Evolutionary conservation across 2,888 invertebrate genomes (phyloP).

Genomic region (Mythimna pallens): DNA sequence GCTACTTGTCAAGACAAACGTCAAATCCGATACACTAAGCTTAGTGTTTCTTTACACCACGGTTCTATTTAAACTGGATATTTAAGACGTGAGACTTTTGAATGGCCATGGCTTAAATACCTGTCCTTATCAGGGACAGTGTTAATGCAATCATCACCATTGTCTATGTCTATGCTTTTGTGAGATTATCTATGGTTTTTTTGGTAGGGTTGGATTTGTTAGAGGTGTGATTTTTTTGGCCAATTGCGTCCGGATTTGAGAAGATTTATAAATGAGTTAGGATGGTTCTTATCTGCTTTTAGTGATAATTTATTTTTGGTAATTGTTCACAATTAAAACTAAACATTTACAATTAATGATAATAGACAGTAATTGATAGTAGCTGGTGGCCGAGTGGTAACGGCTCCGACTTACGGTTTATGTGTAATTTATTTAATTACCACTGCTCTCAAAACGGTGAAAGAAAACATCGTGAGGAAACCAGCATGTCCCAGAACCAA

Average conservation of each 20-base stretch:
- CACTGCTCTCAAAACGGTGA: too few species aligned
- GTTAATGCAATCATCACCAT: slow-evolving; percentile 61
- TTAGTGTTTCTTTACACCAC: slow-evolving; percentile 3
- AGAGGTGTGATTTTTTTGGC: slow-evolving; percentile 27
- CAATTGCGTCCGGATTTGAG: not conserved
- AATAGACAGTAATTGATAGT: too few species aligned
- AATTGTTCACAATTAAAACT: not conserved
- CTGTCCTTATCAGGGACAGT: slow-evolving; percentile 57
- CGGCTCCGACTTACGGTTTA: too few species aligned
- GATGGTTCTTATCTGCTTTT: not conserved
- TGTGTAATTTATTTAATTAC: too few species aligned
- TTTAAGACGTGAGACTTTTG: slow-evolving; percentile 76
- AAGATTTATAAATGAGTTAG: not conserved
- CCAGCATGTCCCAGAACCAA: too few species aligned
- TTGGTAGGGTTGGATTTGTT: slow-evolving; percentile 35
- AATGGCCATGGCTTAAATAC: slow-evolving; percentile 72
- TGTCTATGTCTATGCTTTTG: slow-evolving; percentile 67
- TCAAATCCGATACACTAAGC: not conserved
- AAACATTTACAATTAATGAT: too few species aligned
- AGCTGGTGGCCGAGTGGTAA: too few species aligned
- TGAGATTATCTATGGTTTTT: slow-evolving; percentile 55
- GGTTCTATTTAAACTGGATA: not conserved
- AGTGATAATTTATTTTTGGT: not conserved
- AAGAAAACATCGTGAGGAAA: too few species aligned
- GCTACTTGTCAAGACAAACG: slow-evolving; percentile 4